These are phyloP conservation scores for Parauchenoglanis punctatus DNA, from an alignment of 2,797 vertebrate species.

Conservation along the genomic window DNA sequence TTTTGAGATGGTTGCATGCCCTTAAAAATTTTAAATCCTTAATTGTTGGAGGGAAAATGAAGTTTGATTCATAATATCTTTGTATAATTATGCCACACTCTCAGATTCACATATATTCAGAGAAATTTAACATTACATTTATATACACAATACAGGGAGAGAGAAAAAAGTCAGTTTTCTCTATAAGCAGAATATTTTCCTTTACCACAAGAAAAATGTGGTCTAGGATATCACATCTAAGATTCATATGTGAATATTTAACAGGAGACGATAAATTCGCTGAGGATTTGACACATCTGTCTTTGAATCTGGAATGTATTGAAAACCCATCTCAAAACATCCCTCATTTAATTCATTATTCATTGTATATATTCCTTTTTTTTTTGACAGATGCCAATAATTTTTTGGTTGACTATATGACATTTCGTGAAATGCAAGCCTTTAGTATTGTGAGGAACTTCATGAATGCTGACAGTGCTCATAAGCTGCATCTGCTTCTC, in stretches of 20 bases:
- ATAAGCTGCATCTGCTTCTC: conserved; percentile 29
- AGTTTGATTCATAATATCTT: background rate
- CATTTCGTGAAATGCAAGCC: background rate
- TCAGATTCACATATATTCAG: background rate
- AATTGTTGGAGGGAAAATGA: background rate
- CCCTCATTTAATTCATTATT: background rate
- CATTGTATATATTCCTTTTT: background rate
- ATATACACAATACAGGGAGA: background rate
- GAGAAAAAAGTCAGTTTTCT: background rate
- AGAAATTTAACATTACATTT: background rate
- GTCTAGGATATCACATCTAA: background rate
- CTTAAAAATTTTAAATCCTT: background rate
- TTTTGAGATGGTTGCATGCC: background rate
- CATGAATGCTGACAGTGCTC: conserved; percentile 10
- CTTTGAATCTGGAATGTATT: background rate
- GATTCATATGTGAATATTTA: background rate
- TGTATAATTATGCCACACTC: background rate
- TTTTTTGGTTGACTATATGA: background rate
- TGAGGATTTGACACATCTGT: background rate
- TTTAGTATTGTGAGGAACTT: conserved; percentile 11
- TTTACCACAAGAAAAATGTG: background rate
- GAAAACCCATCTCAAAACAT: background rate
- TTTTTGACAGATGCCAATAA: background rate
- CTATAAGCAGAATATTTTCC: background rate
- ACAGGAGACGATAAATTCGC: background rate